Evolutionary conservation across 2,797 vertebrate species (phyloP).

Genomic region (Tapirus indicus): DNA sequence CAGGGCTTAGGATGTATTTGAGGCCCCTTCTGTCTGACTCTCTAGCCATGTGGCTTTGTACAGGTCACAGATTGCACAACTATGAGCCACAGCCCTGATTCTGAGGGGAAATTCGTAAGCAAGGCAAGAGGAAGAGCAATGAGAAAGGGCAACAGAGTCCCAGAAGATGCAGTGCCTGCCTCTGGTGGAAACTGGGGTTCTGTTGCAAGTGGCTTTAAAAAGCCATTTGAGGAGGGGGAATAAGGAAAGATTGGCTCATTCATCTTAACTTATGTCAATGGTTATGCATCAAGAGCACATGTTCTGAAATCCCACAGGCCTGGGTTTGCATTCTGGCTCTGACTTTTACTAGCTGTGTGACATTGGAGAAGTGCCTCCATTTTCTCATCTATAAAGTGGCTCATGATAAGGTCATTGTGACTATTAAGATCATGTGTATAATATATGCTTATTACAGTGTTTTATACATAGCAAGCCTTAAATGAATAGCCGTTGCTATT

Average conservation of each 20-base stretch:
- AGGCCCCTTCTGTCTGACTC: neutral
- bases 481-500: neutral
- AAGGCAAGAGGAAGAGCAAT: neutral
- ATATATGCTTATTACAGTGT: neutral
- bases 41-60: neutral
- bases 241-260: neutral
- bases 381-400: neutral
- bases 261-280: neutral
- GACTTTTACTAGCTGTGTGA: neutral
- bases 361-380: neutral
- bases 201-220: neutral
- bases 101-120: neutral
- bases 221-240: neutral
- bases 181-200: neutral
- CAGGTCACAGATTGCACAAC: neutral
- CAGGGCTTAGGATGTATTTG: neutral
- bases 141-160: neutral
- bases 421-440: neutral
- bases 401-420: neutral
- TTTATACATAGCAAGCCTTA: neutral
- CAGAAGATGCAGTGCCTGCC: neutral
- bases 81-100: neutral
- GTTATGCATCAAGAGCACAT: neutral
- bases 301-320: neutral
- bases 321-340: neutral